A percentile compares a stretch with the other conserved stretches of the same genome.
phyloP scores from a whole-genome alignment of 2,113 vertebrate genomes.

The Deroptyus accipitrinus region DNA sequence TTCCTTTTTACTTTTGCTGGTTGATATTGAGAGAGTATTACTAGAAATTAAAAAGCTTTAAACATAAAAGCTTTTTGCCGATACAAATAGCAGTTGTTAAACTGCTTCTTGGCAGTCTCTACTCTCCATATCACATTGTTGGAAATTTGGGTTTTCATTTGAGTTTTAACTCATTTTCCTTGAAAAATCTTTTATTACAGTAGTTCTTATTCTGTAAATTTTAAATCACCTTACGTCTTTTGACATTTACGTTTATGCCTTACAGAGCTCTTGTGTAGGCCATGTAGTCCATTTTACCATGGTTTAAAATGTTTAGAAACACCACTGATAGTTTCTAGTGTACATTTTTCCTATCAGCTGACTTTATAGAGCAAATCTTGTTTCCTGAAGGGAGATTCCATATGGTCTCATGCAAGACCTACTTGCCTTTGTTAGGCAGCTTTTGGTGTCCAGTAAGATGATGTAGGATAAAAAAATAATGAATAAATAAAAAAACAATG shows the following conservation, averaged over 20 bases:
- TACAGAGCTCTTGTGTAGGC: neutral
- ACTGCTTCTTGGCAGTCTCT: neutral
- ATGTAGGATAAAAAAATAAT: neutral
- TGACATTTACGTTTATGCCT: neutral
- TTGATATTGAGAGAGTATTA: neutral
- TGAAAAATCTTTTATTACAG: neutral
- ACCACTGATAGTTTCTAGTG: neutral
- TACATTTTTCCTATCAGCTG: neutral
- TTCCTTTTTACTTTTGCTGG: neutral
- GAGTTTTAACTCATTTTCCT: neutral
- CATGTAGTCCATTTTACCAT: neutral
- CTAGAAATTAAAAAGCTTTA: neutral
- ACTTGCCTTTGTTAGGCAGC: neutral
- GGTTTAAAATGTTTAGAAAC: neutral
- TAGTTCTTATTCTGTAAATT: neutral
- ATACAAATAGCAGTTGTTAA: neutral
- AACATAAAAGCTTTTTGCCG: neutral
- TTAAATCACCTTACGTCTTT: fast-evolving
- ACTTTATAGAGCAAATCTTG: neutral
- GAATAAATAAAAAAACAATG: neutral
- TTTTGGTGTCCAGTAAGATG: neutral
- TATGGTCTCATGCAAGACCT: neutral
- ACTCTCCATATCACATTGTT: fast-evolving
- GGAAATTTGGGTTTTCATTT: neutral
- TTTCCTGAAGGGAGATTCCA: neutral